Evolutionary conservation across 1,140 invertebrate genomes (phyloP), one percentile per base, ranked within the genome.

Genomic region (Brachionus koreanus): DNA sequence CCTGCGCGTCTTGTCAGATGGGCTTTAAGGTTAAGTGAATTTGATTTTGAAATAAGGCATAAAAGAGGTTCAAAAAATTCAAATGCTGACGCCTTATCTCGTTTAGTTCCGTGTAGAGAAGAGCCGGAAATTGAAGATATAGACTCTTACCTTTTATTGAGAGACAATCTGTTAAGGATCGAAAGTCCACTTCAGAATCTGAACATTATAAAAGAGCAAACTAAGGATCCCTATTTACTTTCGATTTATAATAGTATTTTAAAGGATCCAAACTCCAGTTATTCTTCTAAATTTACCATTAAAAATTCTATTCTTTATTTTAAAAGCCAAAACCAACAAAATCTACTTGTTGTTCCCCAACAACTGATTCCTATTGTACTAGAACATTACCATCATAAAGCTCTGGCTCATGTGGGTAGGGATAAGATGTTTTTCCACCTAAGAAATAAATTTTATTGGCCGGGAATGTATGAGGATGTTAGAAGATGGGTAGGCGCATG

Each of bases 1-100:
- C 43, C 37, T 43, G 29, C 69, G 13, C 83, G 83, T n/a, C 37
- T 84, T 25, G 86, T 87, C 0, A 79, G 89, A 12, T 91, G 90
- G 90, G 83, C 87, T 75, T 37, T 90, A 10, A 86, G 87, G 83
- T 82, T 91, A 37, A 87, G 89, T 84, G 87, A 90, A 83, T 89
- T 87, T 84, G 83, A 88, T 37, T 90, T 86, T 83, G 87, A 86
- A 10, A 84, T 90, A 2, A 83, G 83, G 5, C 87, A 90, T 83
- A 84, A 87, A 57, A 85, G 84, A 35, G 88, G 88, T 1, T 84
- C 82, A 12, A 25, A 84, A 5, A 86, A 88, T 74, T 39, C 83
- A 3, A 86, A 87, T 12, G 85, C 87, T 2, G 87, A 87, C 77
- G 85, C 85, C 12, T 79, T 89, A 12, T 87, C 86, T 19, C 25